Base-by-base conservation (phyloP, 2,888 invertebrate genomes). In the Phymatocera aterrima region DNA sequence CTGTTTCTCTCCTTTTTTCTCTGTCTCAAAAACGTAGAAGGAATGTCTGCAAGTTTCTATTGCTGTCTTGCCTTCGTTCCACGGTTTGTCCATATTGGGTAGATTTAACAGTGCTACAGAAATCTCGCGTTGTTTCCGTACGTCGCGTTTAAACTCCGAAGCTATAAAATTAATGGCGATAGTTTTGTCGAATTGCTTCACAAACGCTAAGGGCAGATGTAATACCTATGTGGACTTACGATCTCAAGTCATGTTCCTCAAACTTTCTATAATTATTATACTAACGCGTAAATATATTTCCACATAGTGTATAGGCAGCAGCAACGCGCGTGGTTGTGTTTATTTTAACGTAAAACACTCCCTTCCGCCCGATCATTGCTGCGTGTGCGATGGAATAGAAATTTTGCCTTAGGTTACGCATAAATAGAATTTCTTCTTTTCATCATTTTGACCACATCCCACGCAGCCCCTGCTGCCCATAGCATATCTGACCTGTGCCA, bases 351-450 rank as follows among this genome's bases (percentile, higher is more conserved):
- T 37, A 57, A 75, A 75, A 75, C 51, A 40, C 43, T 75, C 24
- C 60, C 37, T 57, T 75, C 40, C 57, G 75, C 75, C 46, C 24
- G 54, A 57, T n/a, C n/a, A n/a, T 57, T 21, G 28, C 31, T 10
- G 28, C 31, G 48, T 48, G 15, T 10, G 21, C 43, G 12, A 21
- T 10, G 28, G 46, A 46, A 78, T 80, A 81, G 82, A 82, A 82
- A 81, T 82, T 80, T 81, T 31, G 81, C 81, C 80, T 68, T 70
- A 15, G 78, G 80, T 79, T 48, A 82, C 75, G 77, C 75, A 24
- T 72, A 61, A 72, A 74, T 78, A 70, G 65, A 79, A 80, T 79
- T 80, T 80, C 79, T 81, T 80, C 77, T 40, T 64, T 74, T 78
- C 75, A 24, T 75, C 75, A 40, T 75, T 75, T 75, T 40, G 75